phyloP scores from a whole-genome alignment of 1,140 invertebrate genomes.

The Adoxophyes honmai region DNA sequence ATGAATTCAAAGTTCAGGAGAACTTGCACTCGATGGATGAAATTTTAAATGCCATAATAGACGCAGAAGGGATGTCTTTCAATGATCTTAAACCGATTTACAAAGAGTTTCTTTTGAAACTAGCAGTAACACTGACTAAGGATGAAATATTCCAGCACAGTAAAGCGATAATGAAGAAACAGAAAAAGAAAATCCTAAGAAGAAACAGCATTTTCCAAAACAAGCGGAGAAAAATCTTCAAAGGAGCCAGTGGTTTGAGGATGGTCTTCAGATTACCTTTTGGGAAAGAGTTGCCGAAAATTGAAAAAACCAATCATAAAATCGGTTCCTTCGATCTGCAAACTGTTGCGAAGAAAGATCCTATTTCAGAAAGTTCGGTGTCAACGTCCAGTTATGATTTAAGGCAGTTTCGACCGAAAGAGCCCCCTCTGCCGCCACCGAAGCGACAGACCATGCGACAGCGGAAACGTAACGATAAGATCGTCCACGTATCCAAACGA shows the following conservation, averaged over 20 bases:
- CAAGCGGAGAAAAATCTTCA: slow-evolving; percentile 76
- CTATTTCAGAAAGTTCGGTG: slow-evolving; percentile 77
- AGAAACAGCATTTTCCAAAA: slow-evolving; percentile 75
- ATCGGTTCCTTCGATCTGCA: slow-evolving; percentile 41
- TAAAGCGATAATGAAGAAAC: slow-evolving; percentile 91
- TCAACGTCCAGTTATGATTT: slow-evolving; percentile 79
- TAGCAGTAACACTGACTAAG: slow-evolving; percentile 91
- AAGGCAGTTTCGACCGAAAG: slow-evolving; percentile 78
- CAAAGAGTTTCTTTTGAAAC: slow-evolving; percentile 91
- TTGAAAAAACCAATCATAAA: slow-evolving; percentile 39
- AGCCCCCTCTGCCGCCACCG: slow-evolving; percentile 56
- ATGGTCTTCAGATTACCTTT: slow-evolving; percentile 75
- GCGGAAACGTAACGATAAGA: slow-evolving; percentile 67
- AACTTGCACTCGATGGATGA: slow-evolving; percentile 92
- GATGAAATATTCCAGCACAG: slow-evolving; percentile 93
- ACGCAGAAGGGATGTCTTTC: slow-evolving; percentile 94
- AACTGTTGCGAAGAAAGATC: slow-evolving; percentile 53
- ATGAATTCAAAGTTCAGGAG: slow-evolving; percentile 90
- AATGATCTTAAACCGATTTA: slow-evolving; percentile 94
- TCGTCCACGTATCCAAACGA: slow-evolving; percentile 57
- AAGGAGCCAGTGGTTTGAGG: slow-evolving; percentile 76
- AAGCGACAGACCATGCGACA: slow-evolving; percentile 63
- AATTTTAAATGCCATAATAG: slow-evolving; percentile 91
- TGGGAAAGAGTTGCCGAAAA: slow-evolving; percentile 76
- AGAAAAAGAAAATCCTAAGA: slow-evolving; percentile 82